Evolutionary conservation across 1,140 invertebrate species (phyloP).

Genomic region (Orchesella cincta): DNA sequence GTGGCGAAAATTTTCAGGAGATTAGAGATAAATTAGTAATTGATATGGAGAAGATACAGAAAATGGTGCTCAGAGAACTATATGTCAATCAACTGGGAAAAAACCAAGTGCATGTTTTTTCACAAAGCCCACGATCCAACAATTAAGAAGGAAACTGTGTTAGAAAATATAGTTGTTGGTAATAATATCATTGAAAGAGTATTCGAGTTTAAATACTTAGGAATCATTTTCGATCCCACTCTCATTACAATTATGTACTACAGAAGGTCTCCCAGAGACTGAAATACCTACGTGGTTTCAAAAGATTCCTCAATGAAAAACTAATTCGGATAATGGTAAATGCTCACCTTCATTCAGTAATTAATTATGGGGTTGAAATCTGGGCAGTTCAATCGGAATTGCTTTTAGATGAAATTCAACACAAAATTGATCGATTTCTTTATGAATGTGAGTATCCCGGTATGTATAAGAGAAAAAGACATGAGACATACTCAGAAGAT

Average conservation of each 20-base stretch:
- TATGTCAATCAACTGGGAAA: not conserved
- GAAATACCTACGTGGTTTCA: conserved; percentile 3
- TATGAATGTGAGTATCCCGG: not conserved
- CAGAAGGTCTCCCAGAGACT: not conserved
- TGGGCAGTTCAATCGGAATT: not conserved
- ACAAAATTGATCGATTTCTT: not conserved
- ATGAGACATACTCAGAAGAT: not conserved
- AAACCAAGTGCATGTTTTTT: conserved; percentile 9
- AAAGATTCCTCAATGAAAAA: not conserved
- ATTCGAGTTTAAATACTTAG: not conserved
- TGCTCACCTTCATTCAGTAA: not conserved
- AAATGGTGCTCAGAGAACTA: not conserved
- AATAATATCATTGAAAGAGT: not conserved
- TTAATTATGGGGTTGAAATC: not conserved
- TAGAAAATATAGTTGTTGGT: not conserved
- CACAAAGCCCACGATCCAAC: conserved; percentile 4
- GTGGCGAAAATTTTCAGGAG: not conserved
- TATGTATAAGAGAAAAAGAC: not conserved
- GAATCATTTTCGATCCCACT: not conserved
- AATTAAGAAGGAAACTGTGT: not conserved
- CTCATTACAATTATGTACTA: not conserved
- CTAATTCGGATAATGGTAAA: not conserved
- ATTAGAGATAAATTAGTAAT: not conserved
- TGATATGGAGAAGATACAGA: not conserved
- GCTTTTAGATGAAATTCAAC: not conserved